Evolutionary conservation across 2,888 invertebrate genomes (phyloP).

Genomic region (Limnephilus rhombicus): DNA sequence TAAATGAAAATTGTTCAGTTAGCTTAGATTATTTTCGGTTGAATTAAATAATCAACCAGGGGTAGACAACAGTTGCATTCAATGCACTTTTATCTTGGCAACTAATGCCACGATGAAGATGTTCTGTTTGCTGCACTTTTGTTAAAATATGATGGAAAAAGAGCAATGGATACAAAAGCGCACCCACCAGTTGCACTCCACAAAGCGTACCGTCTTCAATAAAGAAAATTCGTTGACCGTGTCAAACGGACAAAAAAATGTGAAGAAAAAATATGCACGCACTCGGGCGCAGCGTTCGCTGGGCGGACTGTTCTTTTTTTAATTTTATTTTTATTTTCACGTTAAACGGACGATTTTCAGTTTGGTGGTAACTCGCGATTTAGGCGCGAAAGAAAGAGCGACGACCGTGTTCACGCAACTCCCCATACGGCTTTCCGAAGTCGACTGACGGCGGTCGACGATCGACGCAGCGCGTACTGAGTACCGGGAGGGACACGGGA

Average conservation of each 20-base stretch:
- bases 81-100: background rate
- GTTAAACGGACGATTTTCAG: background rate
- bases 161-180: constrained; percentile 1
- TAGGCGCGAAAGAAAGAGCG: constrained; percentile 25
- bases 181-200: constrained; percentile 32
- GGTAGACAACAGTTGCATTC: background rate
- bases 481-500: background rate
- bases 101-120: background rate
- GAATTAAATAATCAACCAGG: background rate
- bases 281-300: constrained; percentile 7
- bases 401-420: background rate
- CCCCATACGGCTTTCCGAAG: constrained; percentile 12
- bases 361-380: constrained; percentile 3
- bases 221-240: constrained; percentile 35
- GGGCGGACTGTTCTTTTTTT: background rate
- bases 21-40: background rate
- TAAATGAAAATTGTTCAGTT: background rate
- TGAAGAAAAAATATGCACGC: constrained; percentile 1
- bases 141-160: background rate
- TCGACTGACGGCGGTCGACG: constrained; percentile 7
- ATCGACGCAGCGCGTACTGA: background rate
- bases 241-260: constrained; percentile 7
- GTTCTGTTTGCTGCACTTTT: background rate
- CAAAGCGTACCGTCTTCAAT: constrained; percentile 16
- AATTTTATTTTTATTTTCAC: constrained; percentile 5